Conservation (phyloP, 1,140 invertebrate genomes). For the Ditylenchus dipsaci region DNA sequence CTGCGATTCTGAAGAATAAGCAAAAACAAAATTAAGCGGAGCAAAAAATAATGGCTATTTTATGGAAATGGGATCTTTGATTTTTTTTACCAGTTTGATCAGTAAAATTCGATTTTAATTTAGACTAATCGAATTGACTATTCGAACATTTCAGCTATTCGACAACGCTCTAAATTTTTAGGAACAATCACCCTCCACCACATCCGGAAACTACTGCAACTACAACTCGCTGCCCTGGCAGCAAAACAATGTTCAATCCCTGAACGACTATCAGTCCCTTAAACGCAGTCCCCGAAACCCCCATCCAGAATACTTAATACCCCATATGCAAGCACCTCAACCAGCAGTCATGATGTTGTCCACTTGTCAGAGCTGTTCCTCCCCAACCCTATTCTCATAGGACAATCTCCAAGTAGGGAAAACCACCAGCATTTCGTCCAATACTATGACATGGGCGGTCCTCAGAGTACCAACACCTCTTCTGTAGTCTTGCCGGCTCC, state of each 20-base stretch:
- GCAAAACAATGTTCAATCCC: background rate
- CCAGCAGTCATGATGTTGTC: background rate
- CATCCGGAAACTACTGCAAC: background rate
- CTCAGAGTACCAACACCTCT: background rate
- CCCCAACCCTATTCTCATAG: background rate
- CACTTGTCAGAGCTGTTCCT: background rate
- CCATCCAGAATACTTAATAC: background rate
- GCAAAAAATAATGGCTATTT: background rate
- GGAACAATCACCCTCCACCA: background rate
- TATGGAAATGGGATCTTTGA: background rate
- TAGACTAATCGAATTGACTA: too few relatives aligned
- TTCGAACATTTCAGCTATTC: too few relatives aligned
- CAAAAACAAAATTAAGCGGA: too few relatives aligned
- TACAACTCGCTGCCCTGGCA: background rate
- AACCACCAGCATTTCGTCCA: background rate
- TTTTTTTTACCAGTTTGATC: too few relatives aligned
- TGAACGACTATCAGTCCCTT: background rate
- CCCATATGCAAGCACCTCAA: background rate
- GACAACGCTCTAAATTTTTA: too few relatives aligned
- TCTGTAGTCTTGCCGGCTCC: background rate
- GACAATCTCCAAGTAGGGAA: background rate
- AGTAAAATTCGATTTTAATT: too few relatives aligned
- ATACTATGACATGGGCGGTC: background rate
- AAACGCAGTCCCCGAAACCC: background rate
- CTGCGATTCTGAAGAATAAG: too few relatives aligned